These are phyloP conservation scores for Rhinoraja longicauda DNA, from an alignment of 2,797 vertebrate genomes.

Conservation along the genomic window DNA sequence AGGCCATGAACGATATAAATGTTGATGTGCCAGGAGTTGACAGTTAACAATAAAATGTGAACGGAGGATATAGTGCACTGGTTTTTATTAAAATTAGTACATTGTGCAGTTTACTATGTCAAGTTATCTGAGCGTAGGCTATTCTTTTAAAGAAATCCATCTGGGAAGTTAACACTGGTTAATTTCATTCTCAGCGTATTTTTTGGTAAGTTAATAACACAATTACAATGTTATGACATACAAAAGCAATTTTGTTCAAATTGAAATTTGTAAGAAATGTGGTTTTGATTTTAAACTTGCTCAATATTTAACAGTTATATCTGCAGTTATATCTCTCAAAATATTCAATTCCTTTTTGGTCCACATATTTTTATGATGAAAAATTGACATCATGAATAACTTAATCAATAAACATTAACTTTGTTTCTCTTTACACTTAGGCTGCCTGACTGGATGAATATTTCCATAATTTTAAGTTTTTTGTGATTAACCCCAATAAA, in stretches of 20 bases:
- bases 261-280: background rate
- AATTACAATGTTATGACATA: background rate
- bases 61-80: background rate
- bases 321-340: background rate
- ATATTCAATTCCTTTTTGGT: background rate
- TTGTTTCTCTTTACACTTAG: too few species aligned
- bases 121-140: conserved; percentile 8
- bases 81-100: background rate
- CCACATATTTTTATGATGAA: background rate
- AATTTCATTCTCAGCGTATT: background rate
- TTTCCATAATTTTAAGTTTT: too few species aligned
- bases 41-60: background rate
- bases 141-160: conserved; percentile 20
- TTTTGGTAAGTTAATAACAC: conserved; percentile 17
- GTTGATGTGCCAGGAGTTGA: background rate
- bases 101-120: background rate
- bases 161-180: background rate
- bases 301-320: background rate
- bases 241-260: background rate
- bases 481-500: background rate
- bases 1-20: conserved; percentile 3
- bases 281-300: background rate
- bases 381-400: background rate
- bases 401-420: too few species aligned
- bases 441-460: too few species aligned